phyloP scores from a whole-genome alignment of 2,888 invertebrate species.

The Drosophila falleni region DNA sequence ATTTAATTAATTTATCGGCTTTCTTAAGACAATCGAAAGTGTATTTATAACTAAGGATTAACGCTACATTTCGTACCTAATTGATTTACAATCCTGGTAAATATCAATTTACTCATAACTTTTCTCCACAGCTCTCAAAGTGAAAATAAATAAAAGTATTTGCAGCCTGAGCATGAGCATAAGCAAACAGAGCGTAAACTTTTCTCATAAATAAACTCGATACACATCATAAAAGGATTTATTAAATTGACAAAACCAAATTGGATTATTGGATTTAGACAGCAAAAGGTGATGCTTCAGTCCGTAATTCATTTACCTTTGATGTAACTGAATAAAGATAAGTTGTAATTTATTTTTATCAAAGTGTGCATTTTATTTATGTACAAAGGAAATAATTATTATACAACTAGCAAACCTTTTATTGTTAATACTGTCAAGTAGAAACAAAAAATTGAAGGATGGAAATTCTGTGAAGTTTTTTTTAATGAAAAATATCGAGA shows the following conservation, averaged over 20 bases:
- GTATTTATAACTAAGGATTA: constrained; percentile 36
- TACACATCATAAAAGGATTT: constrained; percentile 59
- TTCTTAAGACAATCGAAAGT: constrained; percentile 20
- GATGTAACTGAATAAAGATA: background rate
- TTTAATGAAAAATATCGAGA: background rate
- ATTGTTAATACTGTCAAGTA: background rate
- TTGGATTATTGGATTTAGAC: constrained; percentile 57
- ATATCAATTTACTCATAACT: constrained; percentile 33
- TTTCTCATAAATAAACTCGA: constrained; percentile 49
- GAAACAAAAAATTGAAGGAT: background rate
- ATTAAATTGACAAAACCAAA: constrained; percentile 69
- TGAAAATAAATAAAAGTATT: constrained; percentile 5
- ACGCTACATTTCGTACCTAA: constrained; percentile 31
- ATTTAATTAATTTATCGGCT: constrained; percentile 6
- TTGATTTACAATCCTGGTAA: constrained; percentile 54
- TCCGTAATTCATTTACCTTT: constrained; percentile 28
- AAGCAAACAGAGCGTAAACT: constrained; percentile 37
- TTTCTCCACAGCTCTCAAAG: background rate
- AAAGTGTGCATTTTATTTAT: background rate
- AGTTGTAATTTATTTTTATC: background rate
- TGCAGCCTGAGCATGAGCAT: background rate
- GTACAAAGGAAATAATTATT: background rate
- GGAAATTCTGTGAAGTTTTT: background rate
- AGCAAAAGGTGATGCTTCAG: background rate
- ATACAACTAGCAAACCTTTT: constrained; percentile 3